A percentile compares a stretch with the other conserved stretches of the same genome.
Conservation (phyloP, 2,888 invertebrate species). For the Chloromyia formosa region DNA sequence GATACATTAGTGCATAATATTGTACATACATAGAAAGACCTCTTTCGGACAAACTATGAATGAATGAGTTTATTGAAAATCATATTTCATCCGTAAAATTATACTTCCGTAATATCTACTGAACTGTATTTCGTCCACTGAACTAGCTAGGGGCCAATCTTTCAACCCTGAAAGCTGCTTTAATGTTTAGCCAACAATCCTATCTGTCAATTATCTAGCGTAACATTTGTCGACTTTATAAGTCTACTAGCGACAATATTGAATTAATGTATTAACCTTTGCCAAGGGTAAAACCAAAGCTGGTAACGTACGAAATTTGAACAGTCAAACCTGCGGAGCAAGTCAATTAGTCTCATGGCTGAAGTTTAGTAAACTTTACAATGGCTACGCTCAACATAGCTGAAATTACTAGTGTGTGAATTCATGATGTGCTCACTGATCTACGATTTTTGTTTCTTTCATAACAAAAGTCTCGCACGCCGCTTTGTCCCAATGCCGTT, state of each 20-base stretch:
- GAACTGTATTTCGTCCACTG: no score
- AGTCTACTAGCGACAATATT: not conserved
- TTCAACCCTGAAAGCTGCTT: slow-evolving; percentile 3
- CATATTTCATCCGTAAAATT: no score
- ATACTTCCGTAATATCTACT: no score
- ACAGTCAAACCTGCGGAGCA: slow-evolving; percentile 10
- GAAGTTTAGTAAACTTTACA: slow-evolving; percentile 6
- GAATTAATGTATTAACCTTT: slow-evolving; percentile 10
- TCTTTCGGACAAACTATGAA: no score
- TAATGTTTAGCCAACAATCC: not conserved
- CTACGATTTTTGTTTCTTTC: not conserved
- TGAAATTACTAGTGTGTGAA: not conserved
- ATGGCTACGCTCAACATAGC: not conserved
- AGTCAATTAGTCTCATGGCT: slow-evolving; percentile 10
- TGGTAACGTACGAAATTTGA: slow-evolving; percentile 7
- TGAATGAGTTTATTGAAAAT: no score
- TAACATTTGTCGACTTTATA: slow-evolving; percentile 1
- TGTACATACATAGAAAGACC: no score
- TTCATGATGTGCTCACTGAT: not conserved
- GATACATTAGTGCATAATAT: no score
- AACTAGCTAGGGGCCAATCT: not conserved
- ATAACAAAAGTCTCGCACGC: not conserved
- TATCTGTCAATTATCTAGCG: not conserved
- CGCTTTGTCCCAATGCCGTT: not conserved
- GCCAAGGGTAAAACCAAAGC: not conserved